These are phyloP conservation scores for Maccullochella peelii DNA, from an alignment of 2,113 vertebrate genomes.

Conservation along the genomic window DNA sequence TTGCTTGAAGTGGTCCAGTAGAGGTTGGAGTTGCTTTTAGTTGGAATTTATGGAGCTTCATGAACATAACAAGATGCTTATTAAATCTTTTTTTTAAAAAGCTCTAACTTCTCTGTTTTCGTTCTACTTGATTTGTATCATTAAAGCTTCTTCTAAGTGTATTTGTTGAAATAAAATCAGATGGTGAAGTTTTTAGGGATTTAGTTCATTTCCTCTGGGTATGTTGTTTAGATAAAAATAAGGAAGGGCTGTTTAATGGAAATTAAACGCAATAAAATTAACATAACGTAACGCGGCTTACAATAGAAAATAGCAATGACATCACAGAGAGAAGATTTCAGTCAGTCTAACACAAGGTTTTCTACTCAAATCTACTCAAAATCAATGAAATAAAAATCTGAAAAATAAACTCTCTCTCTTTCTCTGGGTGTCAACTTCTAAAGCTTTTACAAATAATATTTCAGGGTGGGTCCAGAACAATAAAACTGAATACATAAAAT, in stretches of 20 bases:
- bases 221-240: slow-evolving; percentile 12
- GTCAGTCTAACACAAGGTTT: background rate
- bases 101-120: slow-evolving; percentile 39
- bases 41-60: slow-evolving; percentile 61
- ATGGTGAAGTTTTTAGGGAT: slow-evolving; percentile 16
- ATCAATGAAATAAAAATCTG: background rate
- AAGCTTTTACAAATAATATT: background rate
- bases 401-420: background rate
- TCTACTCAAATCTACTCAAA: background rate
- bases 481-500: background rate
- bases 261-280: slow-evolving; percentile 30
- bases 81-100: slow-evolving; percentile 52
- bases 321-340: slow-evolving; percentile 5
- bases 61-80: slow-evolving; percentile 68
- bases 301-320: slow-evolving; percentile 24
- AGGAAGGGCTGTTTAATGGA: slow-evolving; percentile 8
- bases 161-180: slow-evolving; percentile 29
- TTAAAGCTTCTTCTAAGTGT: slow-evolving; percentile 25
- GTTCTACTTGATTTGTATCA: slow-evolving; percentile 16
- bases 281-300: background rate
- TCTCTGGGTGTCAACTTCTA: background rate
- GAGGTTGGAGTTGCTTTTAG: slow-evolving; percentile 63
- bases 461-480: background rate
- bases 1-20: slow-evolving; percentile 73
- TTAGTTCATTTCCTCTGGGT: slow-evolving; percentile 5